Base-by-base conservation (phyloP, 2,888 invertebrate species). In the Lysandra bellargus region DNA sequence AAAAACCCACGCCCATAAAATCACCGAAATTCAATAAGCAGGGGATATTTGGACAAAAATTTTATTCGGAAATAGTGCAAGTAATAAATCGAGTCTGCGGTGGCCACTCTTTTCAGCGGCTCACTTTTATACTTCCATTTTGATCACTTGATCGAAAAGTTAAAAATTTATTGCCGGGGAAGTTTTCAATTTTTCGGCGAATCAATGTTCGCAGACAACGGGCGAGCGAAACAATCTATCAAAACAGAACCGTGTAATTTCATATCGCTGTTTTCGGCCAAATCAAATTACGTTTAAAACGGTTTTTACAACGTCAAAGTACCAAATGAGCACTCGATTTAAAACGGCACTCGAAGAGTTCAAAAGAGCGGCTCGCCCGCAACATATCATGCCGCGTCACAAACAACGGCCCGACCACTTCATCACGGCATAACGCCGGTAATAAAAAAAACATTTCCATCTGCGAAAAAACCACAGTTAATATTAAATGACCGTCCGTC, bases 401-500 rank as follows among this genome's bases (percentile, higher is more conserved):
- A 91, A 93, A 92, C 94, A 93, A 88, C 89, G 83, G 86, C 78
- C 87, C 86, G 87, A 89, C 93, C 93, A 94, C 93, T 94, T 94
- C 93, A 94, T 94, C 93, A 93, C 92, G 84, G 87, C 88, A 89
- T 91, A 90, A 92, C 92, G 88, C 87, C 83, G 85, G 86, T 90
- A 90, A 92, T 91, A 92, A 93, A 93, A 91, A 93, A 92, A 93
- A 91, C 90, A 92, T 92, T 93, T 91, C 92, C 94, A 94, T 93
- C 92, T 93, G 93, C 89, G 92, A 91, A 89, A 91, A 92, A 93
- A 93, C 94, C 94, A 88, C 94, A 93, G 94, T 94, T 92, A 94
- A 94, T 94, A 94, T 94, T 94, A 94, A 94, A 94, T 93, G 93
- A 93, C 89, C 92, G 92, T 93, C 89, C 92, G 91, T 94, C 94